Percentiles rank a stretch among this genome's conserved stretches.
Conservation (phyloP, 2,113 vertebrate genomes). For the Spea multiplicata region DNA sequence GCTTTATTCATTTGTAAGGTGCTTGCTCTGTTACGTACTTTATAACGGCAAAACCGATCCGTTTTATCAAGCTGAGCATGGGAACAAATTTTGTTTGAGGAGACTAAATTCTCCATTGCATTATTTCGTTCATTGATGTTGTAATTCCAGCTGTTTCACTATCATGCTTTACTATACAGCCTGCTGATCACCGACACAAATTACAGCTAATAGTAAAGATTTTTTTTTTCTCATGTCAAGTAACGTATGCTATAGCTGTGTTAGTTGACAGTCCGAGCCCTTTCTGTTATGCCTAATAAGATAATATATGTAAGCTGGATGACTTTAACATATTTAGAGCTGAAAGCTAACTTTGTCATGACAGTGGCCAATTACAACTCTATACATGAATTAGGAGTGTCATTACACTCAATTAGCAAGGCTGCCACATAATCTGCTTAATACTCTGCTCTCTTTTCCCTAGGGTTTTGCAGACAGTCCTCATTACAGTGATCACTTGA, state of each 20-base stretch:
- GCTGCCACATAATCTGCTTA: conserved; percentile 83
- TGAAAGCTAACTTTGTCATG: conserved; percentile 61
- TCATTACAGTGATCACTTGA: conserved; percentile 98
- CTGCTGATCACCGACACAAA: no score
- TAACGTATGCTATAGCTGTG: conserved; percentile 38
- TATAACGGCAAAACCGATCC: not conserved
- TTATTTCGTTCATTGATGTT: not conserved
- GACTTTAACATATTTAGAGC: conserved; percentile 48
- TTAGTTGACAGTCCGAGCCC: not conserved
- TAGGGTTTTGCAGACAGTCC: conserved; percentile 96
- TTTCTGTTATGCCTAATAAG: conserved; percentile 32
- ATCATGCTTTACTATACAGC: not conserved
- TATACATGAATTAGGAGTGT: conserved; percentile 76
- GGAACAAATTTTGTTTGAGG: not conserved
- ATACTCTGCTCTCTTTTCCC: conserved; percentile 82
- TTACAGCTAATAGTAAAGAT: conserved; percentile 42
- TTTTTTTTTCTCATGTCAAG: not conserved
- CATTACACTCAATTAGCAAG: conserved; percentile 77
- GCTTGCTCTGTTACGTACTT: not conserved
- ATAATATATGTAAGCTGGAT: conserved; percentile 42
- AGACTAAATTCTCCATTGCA: not conserved
- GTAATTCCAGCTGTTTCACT: not conserved
- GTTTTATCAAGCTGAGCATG: not conserved
- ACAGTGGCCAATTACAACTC: conserved; percentile 65
- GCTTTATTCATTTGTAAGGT: not conserved